Base-by-base conservation (phyloP, 92 coral and sea anemone species). In the Zoanthus sansibaricus region DNA sequence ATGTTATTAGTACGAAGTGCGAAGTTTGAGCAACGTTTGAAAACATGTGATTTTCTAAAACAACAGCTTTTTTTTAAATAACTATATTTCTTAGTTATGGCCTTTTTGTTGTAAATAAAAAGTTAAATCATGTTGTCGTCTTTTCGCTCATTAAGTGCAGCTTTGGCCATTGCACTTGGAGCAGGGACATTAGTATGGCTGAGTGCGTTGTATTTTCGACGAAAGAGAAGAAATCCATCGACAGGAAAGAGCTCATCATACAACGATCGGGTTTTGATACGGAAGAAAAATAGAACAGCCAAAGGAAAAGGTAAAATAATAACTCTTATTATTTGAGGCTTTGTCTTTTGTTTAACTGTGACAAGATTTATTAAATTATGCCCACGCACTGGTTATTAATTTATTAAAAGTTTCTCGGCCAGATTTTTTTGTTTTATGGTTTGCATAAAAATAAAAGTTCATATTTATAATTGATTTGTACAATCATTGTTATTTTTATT, bases 161-260 rank as follows among this genome's bases (percentile, higher is more conserved):
- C 66, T 46, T 45, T 80, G 21, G 85, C 85, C 8, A 30, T 80
- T 62, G 85, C 74, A 54, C 85, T 93, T 25, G 94, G 98, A 7
- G 95, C 95, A 42, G 97, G 97, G 17, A 89, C 94, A 17, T 68
- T 94, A 52, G 88, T 94, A 3, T 90, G 88, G 89, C 45, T 94
- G 30, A 79, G 91, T 59, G 95, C 98, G 33, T 55, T 89, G 6
- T 92, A 94, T 80, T 93, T 93, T 71, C 84, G 90, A 80, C 75
- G 98, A 31, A 94, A 94, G 84, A 91, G 98, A 17, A 91, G 98
- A 45, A 92, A 94, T 55, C 94, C 94, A n/a, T 76, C 92, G 0
- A 91, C 91, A 20, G 94, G 94, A 16, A 87, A 77, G 58, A 91
- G 94, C 75, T 84, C 94, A 11, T 91, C 94, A 0, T 91, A 91